A percentile compares a stretch with the other conserved stretches of the same genome.
Evolutionary conservation across 2,113 vertebrate genomes (phyloP).

Genomic region (Pionites leucogaster): DNA sequence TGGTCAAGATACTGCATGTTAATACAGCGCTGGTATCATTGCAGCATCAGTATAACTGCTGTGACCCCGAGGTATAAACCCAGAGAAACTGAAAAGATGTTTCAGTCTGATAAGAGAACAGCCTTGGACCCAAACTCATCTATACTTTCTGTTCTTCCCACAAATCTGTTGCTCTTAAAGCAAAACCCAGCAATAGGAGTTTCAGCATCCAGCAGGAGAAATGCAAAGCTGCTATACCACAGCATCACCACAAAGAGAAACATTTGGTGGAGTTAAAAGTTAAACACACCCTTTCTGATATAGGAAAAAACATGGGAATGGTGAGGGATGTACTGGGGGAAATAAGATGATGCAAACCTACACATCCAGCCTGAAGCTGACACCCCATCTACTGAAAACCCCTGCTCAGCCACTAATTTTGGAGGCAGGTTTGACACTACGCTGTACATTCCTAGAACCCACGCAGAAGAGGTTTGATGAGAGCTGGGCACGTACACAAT

Average conservation of each 20-base stretch:
- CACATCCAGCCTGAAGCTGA: not conserved
- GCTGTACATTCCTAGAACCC: not conserved
- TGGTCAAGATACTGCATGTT: not conserved
- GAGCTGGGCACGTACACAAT: not conserved
- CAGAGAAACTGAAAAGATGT: not conserved
- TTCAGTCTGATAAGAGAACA: not conserved
- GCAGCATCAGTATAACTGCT: not conserved
- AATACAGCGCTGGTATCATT: not conserved
- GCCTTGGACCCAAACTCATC: not conserved
- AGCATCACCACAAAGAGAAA: not conserved
- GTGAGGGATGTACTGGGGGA: not conserved
- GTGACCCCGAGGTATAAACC: not conserved
- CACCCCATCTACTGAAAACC: not conserved
- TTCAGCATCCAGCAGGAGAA: not conserved
- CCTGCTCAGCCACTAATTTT: not conserved
- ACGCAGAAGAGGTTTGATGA: not conserved
- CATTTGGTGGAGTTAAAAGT: not conserved
- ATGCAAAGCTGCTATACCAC: not conserved
- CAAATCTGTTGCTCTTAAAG: not conserved
- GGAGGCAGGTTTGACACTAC: not conserved
- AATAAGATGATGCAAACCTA: not conserved
- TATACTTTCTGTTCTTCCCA: not conserved
- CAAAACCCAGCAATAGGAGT: not conserved
- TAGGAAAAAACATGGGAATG: not conserved
- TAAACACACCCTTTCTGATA: not conserved